Percentiles rank a stretch among this genome's conserved stretches.
Evolutionary conservation across 2,888 invertebrate genomes (phyloP).

Genomic region (Hydroisotoma schaefferi): DNA sequence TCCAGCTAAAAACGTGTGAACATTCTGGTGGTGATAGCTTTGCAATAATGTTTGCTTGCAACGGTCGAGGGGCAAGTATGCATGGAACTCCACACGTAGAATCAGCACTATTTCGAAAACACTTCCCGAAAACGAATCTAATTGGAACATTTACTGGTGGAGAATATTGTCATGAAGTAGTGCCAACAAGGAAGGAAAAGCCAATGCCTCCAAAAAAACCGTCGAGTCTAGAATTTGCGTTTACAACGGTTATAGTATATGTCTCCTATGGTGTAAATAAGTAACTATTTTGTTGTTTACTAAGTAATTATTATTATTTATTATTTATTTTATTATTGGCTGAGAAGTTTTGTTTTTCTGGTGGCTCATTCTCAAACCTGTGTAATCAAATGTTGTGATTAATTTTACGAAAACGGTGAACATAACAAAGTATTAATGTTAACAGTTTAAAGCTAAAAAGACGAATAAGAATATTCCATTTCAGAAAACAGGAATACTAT

Average conservation of each 20-base stretch:
- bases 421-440: no score
- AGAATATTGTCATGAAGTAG: constrained; percentile 37
- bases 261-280: no score
- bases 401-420: no score
- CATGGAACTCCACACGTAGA: constrained; percentile 36
- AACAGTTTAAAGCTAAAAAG: no score
- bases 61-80: constrained; percentile 38
- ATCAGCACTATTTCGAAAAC: constrained; percentile 34
- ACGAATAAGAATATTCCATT: no score
- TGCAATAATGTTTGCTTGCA: constrained; percentile 47
- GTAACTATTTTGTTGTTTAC: background rate
- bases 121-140: constrained; percentile 37
- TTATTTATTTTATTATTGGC: background rate
- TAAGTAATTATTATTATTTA: background rate
- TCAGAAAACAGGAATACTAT: no score
- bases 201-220: constrained; percentile 16
- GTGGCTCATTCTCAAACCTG: no score
- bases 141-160: constrained; percentile 42
- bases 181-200: constrained; percentile 16
- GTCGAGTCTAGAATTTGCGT: constrained; percentile 27
- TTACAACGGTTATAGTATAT: constrained; percentile 40
- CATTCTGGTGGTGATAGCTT: constrained; percentile 25
- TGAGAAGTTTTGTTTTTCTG: background rate
- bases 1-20: constrained; percentile 24
- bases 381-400: no score